These are phyloP conservation scores for Anas platyrhynchos DNA, from an alignment of 2,113 vertebrate species.

Conservation along the genomic window DNA sequence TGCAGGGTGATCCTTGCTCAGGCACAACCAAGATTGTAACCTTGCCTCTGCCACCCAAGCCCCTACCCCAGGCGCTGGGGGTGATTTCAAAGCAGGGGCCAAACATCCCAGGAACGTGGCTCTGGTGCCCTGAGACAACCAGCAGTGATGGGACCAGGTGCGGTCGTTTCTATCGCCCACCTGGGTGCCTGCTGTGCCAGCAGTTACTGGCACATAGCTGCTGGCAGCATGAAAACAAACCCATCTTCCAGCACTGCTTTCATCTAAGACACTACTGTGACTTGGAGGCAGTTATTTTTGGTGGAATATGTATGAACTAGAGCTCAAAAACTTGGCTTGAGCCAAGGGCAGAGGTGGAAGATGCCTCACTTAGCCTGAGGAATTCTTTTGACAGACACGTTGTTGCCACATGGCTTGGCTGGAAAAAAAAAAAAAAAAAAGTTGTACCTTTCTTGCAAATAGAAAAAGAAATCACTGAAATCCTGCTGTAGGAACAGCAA, in stretches of 20 bases:
- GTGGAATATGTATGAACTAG: background rate
- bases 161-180: background rate
- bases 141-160: background rate
- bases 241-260: background rate
- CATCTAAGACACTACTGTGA: background rate
- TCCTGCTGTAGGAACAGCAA: background rate
- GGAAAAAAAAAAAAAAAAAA: background rate
- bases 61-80: background rate
- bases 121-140: background rate
- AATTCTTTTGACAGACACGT: background rate
- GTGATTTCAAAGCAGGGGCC: background rate
- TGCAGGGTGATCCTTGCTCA: background rate
- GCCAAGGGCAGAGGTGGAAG: background rate
- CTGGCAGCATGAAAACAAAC: background rate
- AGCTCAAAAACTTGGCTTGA: background rate
- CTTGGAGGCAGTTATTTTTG: background rate
- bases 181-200: background rate
- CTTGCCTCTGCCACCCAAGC: background rate
- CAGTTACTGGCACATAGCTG: background rate
- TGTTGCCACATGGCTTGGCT: background rate
- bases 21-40: background rate
- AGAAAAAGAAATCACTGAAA: background rate
- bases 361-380: background rate
- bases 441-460: background rate
- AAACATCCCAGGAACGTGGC: background rate